Base-by-base conservation (phyloP, 2,113 vertebrate genomes). In the Thermophis baileyi region DNA sequence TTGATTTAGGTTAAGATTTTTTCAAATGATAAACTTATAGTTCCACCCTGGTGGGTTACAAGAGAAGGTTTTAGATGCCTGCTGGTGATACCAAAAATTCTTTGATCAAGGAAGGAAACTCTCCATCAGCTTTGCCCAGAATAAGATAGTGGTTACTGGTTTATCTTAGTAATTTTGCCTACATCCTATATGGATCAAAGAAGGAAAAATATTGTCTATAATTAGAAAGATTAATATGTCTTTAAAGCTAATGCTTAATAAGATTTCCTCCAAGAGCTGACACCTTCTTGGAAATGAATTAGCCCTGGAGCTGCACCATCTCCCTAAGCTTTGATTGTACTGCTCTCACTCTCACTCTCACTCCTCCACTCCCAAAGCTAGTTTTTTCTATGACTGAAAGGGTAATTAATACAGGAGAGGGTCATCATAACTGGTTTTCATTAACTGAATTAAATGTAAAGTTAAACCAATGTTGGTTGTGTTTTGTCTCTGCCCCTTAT, bases 51-150 rank as follows among this genome's bases (percentile, higher is more conserved):
- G 44, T 6, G 92, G 93, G 95, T 94, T 40, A 94, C 50, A 46
- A 93, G 94, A 91, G 96, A 91, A 95, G 95, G 27, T 95, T 93
- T 95, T 74, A 88, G 25, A 53, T 89, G 60, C 54, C 91, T 85
- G 10, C 92, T 94, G 93, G 27, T 85, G 35, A 81, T 40, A 93
- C 95, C 90, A 91, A 94, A 93, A 96, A 94, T 57, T 0, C 22
- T 91, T 93, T 91, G 87, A 49, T 14, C 40, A 69, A 81, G 87
- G 92, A 95, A 93, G 46, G 63, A 94, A 96, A 55, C 88, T 69
- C 92, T 93, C 92, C 30, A 92, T 51, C 87, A 92, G 5, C 86
- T 63, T 25, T 95, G 93, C 22, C 40, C 51, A 81, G 89, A 40
- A 74, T 89, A 81, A 40, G 40, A 40, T 93, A 93, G 40, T n/a